Conservation (phyloP, 1,140 invertebrate species). For the Bombus waltoni region DNA sequence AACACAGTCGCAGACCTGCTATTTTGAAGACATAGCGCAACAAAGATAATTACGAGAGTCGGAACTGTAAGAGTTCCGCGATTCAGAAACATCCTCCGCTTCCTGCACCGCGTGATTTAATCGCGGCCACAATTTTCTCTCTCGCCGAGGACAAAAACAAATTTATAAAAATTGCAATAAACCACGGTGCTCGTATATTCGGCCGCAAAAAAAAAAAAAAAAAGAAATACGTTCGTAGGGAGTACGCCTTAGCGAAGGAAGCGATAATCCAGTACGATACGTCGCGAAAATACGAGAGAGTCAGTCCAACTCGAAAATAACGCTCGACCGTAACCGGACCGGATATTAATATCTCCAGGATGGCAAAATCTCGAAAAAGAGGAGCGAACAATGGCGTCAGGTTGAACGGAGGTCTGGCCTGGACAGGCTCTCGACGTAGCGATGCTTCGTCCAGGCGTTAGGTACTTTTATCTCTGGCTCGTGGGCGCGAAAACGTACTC, state of each 20-base stretch:
- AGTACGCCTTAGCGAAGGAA: not conserved
- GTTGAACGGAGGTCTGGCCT: slow-evolving; percentile 44
- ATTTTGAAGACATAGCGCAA: not conserved
- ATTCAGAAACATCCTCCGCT: not conserved
- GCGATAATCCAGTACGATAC: slow-evolving; percentile 2
- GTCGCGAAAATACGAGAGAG: slow-evolving; percentile 19
- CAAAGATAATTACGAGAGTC: not conserved
- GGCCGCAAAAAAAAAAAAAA: not conserved
- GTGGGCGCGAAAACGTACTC: slow-evolving; percentile 63
- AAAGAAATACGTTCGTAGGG: not conserved
- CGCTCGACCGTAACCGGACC: not conserved
- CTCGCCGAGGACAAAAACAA: not conserved
- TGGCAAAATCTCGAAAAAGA: slow-evolving; percentile 46
- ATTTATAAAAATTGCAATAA: slow-evolving; percentile 15
- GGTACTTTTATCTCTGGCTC: slow-evolving; percentile 63
- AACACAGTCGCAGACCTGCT: too few relatives aligned
- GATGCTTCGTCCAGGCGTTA: slow-evolving; percentile 45
- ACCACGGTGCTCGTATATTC: not conserved
- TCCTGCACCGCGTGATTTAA: too few relatives aligned
- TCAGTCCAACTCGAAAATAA: slow-evolving; percentile 6
- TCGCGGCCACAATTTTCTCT: not conserved
- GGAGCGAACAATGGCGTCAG: slow-evolving; percentile 54
- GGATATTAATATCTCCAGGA: slow-evolving; percentile 55
- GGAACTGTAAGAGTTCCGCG: not conserved
- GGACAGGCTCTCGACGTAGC: slow-evolving; percentile 53